phyloP scores from a whole-genome alignment of 2,797 vertebrate genomes.

The Gallinago nigripennis region DNA sequence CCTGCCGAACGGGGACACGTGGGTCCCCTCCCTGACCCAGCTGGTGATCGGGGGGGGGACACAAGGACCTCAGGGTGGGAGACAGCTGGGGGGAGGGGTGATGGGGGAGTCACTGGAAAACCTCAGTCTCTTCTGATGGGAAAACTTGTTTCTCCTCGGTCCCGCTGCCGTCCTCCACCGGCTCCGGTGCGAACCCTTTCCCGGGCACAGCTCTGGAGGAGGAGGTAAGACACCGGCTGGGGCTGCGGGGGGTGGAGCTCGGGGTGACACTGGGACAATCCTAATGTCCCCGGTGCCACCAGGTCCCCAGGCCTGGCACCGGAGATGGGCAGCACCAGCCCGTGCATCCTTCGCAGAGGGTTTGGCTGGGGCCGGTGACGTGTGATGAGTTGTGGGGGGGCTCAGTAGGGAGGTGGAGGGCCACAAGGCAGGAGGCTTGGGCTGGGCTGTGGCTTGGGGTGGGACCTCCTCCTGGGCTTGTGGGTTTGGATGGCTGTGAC shows the following conservation, averaged over 20 bases:
- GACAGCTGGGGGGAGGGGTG: not conserved
- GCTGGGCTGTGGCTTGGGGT: not conserved
- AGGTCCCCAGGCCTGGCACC: not conserved
- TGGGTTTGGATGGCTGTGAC: not conserved
- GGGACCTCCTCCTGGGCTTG: not conserved
- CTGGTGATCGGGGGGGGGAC: not conserved
- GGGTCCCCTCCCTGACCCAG: too few species aligned
- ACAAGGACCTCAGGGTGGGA: too few species aligned
- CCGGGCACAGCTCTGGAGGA: not conserved
- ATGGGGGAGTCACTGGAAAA: not conserved
- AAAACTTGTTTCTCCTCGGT: not conserved
- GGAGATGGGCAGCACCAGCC: not conserved
- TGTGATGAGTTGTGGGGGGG: not conserved
- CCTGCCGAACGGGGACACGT: accelerated
- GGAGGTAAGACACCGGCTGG: constrained; percentile 40
- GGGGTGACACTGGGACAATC: accelerated
- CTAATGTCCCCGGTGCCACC: not conserved
- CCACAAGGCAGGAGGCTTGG: not conserved
- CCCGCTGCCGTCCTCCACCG: accelerated
- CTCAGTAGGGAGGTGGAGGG: not conserved
- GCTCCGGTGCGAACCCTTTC: not conserved
- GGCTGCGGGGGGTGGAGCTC: not conserved
- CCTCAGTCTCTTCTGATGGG: not conserved
- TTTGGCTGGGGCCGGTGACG: not conserved
- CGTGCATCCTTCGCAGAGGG: not conserved